A percentile compares a stretch with the other conserved stretches of the same genome.
Conservation (phyloP, 2,888 invertebrate species). For the Coecobrya sp. region DNA sequence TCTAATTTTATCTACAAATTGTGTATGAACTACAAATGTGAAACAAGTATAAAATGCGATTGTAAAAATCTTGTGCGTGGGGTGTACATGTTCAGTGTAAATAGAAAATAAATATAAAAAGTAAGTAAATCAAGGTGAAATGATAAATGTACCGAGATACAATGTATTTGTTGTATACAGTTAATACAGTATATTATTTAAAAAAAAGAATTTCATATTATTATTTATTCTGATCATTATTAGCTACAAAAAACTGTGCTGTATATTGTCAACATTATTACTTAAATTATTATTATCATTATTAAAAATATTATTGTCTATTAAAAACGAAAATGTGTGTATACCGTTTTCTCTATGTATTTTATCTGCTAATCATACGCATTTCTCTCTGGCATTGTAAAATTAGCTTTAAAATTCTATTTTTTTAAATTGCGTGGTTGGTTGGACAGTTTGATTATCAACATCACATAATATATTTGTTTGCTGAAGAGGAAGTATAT, state of each 20-base stretch:
- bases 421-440: neutral
- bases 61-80: neutral
- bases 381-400: neutral
- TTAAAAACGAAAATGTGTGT: slow-evolving; percentile 40
- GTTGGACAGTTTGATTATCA: neutral
- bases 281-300: slow-evolving; percentile 1
- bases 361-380: neutral
- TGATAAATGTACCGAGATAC: slow-evolving; percentile 61
- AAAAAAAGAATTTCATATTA: slow-evolving; percentile 16
- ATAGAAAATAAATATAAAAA: slow-evolving; percentile 20
- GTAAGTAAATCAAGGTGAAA: slow-evolving; percentile 1
- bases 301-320: slow-evolving; percentile 41
- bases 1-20: neutral
- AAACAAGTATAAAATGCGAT: slow-evolving; percentile 6
- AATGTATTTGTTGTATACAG: slow-evolving; percentile 75
- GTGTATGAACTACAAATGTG: neutral
- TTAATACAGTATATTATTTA: slow-evolving; percentile 14
- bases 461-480: neutral
- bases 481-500: neutral
- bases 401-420: neutral
- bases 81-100: slow-evolving; percentile 41
- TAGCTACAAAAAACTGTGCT: slow-evolving; percentile 29
- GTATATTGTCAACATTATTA: slow-evolving; percentile 40
- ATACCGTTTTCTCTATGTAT: neutral
- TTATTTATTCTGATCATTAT: neutral